Evolutionary conservation across 2,113 vertebrate genomes (phyloP).

Genomic region (Ivindomyrus marchei): DNA sequence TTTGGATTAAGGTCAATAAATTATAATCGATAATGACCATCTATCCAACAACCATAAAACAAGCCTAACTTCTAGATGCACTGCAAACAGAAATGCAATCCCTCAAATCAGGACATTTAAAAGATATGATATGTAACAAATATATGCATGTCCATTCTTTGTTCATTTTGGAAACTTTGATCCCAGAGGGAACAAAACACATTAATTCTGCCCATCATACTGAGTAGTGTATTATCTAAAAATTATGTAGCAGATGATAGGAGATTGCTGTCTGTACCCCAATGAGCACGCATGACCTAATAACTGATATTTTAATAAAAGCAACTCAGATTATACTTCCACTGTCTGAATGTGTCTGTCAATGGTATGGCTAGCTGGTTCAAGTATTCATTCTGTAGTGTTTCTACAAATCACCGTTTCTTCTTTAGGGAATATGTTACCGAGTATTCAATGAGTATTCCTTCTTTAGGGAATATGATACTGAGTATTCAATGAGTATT

Average conservation of each 20-base stretch:
- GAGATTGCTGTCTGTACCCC: conserved; percentile 27
- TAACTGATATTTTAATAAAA: conserved; percentile 41
- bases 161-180: neutral
- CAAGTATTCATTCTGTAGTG: neutral
- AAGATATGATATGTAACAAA: neutral
- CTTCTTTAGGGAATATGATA: neutral
- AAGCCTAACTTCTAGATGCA: neutral
- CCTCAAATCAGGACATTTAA: neutral
- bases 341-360: conserved; percentile 43
- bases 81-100: neutral
- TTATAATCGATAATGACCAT: neutral
- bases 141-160: neutral
- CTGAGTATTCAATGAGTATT: neutral
- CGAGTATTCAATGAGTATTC: neutral
- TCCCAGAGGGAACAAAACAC: neutral
- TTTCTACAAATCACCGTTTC: neutral
- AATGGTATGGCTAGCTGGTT: neutral
- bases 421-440: neutral
- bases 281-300: conserved; percentile 23
- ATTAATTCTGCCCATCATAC: neutral
- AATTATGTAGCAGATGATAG: conserved; percentile 1
- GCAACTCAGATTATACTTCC: conserved; percentile 23
- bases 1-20: neutral
- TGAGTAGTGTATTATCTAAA: neutral
- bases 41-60: neutral